Percentiles rank a stretch among this genome's conserved stretches.
Conservation (phyloP, 2,888 invertebrate species). For the Acanthopleura granulata region DNA sequence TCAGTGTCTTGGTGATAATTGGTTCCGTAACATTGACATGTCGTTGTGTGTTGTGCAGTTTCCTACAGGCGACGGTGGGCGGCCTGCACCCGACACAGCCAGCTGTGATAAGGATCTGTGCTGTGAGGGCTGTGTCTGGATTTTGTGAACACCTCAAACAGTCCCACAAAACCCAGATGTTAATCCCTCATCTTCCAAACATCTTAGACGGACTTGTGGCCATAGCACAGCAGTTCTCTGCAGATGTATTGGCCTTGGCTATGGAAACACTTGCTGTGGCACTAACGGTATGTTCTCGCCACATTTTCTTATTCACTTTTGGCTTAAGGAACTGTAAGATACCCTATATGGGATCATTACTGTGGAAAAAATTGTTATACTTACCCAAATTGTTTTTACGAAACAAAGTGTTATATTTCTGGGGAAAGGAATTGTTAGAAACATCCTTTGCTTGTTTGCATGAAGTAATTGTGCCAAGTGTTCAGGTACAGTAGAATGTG, state of each 20-base stretch:
- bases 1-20: too few relatives aligned
- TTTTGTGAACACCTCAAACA: slow-evolving; percentile 74
- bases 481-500: too few relatives aligned
- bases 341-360: too few relatives aligned
- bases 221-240: slow-evolving; percentile 73
- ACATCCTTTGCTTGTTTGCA: too few relatives aligned
- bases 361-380: too few relatives aligned
- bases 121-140: slow-evolving; percentile 72
- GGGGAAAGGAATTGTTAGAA: too few relatives aligned
- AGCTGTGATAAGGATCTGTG: slow-evolving; percentile 73
- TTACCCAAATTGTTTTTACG: too few relatives aligned
- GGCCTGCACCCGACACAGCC: slow-evolving; percentile 73
- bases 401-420: too few relatives aligned
- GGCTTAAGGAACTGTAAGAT: too few relatives aligned
- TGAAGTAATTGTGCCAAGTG: too few relatives aligned
- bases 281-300: slow-evolving; percentile 69
- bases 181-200: slow-evolving; percentile 71
- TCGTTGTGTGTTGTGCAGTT: slow-evolving; percentile 51
- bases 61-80: slow-evolving; percentile 74
- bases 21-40: too few relatives aligned
- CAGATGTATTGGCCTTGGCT: slow-evolving; percentile 73
- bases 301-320: too few relatives aligned
- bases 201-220: slow-evolving; percentile 74
- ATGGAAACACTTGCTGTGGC: slow-evolving; percentile 74
- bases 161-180: slow-evolving; percentile 69